Evolutionary conservation across 2,113 vertebrate genomes (phyloP).

Genomic region (Melanostigma gelatinosum): DNA sequence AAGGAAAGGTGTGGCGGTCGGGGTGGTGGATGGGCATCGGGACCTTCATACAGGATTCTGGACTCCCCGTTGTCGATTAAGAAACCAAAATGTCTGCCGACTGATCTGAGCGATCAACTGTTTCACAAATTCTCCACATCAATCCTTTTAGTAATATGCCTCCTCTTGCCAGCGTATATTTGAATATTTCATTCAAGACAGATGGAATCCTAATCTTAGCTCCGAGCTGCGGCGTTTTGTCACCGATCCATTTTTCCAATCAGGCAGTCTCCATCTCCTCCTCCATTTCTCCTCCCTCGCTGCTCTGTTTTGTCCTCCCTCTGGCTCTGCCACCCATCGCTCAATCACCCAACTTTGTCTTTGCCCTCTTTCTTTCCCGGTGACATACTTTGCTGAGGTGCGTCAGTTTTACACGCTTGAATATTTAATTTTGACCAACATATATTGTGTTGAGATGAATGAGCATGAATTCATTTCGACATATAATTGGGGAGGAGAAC

Average conservation of each 20-base stretch:
- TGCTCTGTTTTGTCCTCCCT: slow-evolving; percentile 66
- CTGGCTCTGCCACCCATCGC: slow-evolving; percentile 69
- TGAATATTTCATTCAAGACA: slow-evolving; percentile 88
- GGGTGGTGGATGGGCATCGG: neutral
- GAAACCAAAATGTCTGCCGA: neutral
- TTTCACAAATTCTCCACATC: slow-evolving; percentile 78
- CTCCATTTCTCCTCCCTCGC: slow-evolving; percentile 68
- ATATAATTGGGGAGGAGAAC: slow-evolving; percentile 31
- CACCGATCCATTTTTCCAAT: slow-evolving; percentile 84
- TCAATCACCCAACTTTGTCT: slow-evolving; percentile 70
- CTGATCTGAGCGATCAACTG: no score
- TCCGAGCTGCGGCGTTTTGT: slow-evolving; percentile 84
- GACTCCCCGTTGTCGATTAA: neutral
- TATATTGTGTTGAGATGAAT: slow-evolving; percentile 47
- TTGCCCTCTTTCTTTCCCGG: slow-evolving; percentile 41
- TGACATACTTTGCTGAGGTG: slow-evolving; percentile 60
- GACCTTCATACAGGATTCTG: neutral
- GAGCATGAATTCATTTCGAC: slow-evolving; percentile 50
- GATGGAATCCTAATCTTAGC: slow-evolving; percentile 89
- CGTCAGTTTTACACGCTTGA: slow-evolving; percentile 44
- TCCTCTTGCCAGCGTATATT: slow-evolving; percentile 74
- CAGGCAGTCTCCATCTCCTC: slow-evolving; percentile 74
- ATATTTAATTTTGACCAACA: slow-evolving; percentile 57
- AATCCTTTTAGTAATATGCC: slow-evolving; percentile 80
- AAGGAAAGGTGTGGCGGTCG: neutral